Evolutionary conservation across 2,113 vertebrate genomes (phyloP).

Genomic region (Cygnus atratus): DNA sequence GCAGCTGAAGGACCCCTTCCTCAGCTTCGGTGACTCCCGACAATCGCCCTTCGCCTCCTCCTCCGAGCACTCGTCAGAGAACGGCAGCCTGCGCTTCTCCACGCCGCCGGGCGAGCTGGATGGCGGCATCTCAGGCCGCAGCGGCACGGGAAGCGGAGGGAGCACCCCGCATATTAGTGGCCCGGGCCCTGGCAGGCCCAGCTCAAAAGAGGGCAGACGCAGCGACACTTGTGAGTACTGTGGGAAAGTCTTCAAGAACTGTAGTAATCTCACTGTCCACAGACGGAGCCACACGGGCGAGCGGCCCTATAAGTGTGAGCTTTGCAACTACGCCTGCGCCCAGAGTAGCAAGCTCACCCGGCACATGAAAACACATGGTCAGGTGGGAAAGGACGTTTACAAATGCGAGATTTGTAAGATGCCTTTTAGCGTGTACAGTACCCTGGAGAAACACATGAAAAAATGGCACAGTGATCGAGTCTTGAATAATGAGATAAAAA

Average conservation of each 20-base stretch:
- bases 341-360: conserved; percentile 99
- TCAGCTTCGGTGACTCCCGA: conserved; percentile 98
- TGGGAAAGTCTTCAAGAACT: conserved; percentile 99
- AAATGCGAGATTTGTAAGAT: conserved; percentile 99
- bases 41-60: conserved; percentile 99
- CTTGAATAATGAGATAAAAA: conserved; percentile 99
- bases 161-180: conserved; percentile 98
- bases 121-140: conserved; percentile 95
- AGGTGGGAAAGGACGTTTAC: conserved; percentile 99
- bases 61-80: conserved; percentile 98
- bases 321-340: conserved; percentile 99
- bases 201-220: conserved; percentile 97
- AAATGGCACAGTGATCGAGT: conserved; percentile 99
- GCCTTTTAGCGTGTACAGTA: conserved; percentile 99
- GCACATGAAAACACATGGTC: conserved; percentile 99
- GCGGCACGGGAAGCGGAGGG: conserved; percentile 96
- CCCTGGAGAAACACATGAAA: conserved; percentile 99
- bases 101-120: conserved; percentile 97
- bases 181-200: conserved; percentile 90
- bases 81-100: conserved; percentile 98
- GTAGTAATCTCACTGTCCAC: conserved; percentile 99
- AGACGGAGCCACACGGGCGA: conserved; percentile 99
- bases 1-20: conserved; percentile 99
- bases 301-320: conserved; percentile 99
- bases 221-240: conserved; percentile 99